These are phyloP conservation scores for Charadrius vociferus DNA, from an alignment of 2,113 vertebrate species.

Conservation along the genomic window DNA sequence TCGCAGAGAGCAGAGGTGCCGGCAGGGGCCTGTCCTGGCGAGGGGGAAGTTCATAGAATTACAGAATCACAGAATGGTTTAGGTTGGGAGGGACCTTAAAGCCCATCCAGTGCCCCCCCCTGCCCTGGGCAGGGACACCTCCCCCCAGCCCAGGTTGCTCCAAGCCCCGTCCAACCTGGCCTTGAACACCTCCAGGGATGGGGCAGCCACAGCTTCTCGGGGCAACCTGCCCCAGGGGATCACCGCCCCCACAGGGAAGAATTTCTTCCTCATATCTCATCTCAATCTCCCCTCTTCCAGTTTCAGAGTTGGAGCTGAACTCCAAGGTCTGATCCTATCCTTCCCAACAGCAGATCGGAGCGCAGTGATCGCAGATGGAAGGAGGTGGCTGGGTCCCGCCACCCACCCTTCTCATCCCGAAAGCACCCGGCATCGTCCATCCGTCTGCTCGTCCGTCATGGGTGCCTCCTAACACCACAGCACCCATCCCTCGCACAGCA, in stretches of 20 bases:
- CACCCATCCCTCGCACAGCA: not conserved
- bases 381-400: not conserved
- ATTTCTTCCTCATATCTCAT: not conserved
- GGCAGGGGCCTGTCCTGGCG: fast-evolving
- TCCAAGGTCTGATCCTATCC: not conserved
- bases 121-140: not conserved
- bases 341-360: not conserved
- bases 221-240: not conserved
- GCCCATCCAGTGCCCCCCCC: not conserved
- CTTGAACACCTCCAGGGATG: not conserved
- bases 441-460: fast-evolving
- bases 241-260: not conserved
- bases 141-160: not conserved
- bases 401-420: not conserved
- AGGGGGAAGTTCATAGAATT: not conserved
- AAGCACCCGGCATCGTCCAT: fast-evolving
- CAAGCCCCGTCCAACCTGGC: not conserved
- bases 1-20: not conserved
- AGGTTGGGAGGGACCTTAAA: not conserved
- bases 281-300: not conserved
- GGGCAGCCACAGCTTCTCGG: not conserved
- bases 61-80: not conserved
- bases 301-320: not conserved
- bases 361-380: not conserved
- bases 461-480: no score